Conservation (phyloP, 2,797 vertebrate species). For the Urophycis tenuis region DNA sequence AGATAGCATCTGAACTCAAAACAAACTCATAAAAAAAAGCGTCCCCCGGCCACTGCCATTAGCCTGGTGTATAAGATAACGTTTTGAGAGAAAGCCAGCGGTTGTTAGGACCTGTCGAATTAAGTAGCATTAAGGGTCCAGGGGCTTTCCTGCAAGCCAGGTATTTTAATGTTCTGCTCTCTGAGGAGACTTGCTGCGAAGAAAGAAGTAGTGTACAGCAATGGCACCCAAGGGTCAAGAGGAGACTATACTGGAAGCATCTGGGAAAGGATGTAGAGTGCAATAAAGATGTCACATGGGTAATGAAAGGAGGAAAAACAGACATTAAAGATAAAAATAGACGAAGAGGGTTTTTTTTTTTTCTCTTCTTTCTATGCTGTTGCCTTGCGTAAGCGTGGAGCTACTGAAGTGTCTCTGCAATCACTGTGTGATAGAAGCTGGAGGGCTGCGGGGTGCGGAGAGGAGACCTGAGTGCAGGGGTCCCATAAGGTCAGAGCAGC, state of each 20-base stretch:
- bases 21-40: slow-evolving; percentile 62
- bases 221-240: neutral
- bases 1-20: slow-evolving; percentile 67
- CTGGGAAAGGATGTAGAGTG: neutral
- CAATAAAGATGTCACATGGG: neutral
- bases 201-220: neutral
- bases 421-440: neutral
- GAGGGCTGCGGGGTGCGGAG: slow-evolving; percentile 9
- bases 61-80: slow-evolving; percentile 45
- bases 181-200: neutral
- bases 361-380: neutral
- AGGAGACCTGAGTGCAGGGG: slow-evolving; percentile 17
- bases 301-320: neutral
- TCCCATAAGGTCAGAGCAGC: slow-evolving; percentile 51
- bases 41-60: slow-evolving; percentile 48
- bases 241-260: neutral
- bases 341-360: neutral
- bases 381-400: neutral
- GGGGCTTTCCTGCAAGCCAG: slow-evolving; percentile 17
- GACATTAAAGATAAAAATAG: neutral
- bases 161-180: neutral
- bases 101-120: slow-evolving; percentile 29
- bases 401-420: neutral
- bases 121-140: slow-evolving; percentile 44
- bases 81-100: slow-evolving; percentile 44